These are phyloP conservation scores for Acleris cristana DNA, from an alignment of 2,888 invertebrate species.

Conservation along the genomic window DNA sequence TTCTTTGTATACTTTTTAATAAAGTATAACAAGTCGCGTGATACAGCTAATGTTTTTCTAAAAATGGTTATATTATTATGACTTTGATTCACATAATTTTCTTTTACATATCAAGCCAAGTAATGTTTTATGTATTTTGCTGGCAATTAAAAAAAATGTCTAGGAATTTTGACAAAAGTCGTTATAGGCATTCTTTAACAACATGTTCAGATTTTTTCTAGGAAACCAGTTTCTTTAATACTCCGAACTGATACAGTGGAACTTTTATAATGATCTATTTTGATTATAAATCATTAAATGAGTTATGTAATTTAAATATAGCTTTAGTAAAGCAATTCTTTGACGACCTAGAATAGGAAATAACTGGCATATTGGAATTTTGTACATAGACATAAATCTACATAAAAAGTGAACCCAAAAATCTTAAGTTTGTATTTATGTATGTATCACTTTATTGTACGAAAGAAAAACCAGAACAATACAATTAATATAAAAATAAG, in stretches of 20 bases:
- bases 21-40: not conserved
- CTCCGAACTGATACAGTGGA: slow-evolving; percentile 1
- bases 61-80: too few relatives aligned
- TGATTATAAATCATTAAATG: slow-evolving; percentile 20
- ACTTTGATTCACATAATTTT: too few relatives aligned
- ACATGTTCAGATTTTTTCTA: not conserved
- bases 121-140: not conserved
- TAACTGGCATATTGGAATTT: not conserved
- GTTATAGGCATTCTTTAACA: slow-evolving; percentile 1
- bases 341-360: not conserved
- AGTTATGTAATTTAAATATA: slow-evolving; percentile 5
- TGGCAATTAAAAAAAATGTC: not conserved
- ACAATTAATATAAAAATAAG: too few relatives aligned
- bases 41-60: too few relatives aligned
- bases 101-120: too few relatives aligned
- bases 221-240: slow-evolving; percentile 24
- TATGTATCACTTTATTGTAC: too few relatives aligned
- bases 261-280: slow-evolving; percentile 11
- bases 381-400: too few relatives aligned
- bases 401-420: too few relatives aligned
- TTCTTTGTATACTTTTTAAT: not conserved
- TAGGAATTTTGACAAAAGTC: not conserved
- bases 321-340: not conserved
- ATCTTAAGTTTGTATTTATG: too few relatives aligned
- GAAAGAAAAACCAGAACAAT: too few relatives aligned